Evolutionary conservation across 2,888 invertebrate species (phyloP).

Genomic region (Nezara viridula): DNA sequence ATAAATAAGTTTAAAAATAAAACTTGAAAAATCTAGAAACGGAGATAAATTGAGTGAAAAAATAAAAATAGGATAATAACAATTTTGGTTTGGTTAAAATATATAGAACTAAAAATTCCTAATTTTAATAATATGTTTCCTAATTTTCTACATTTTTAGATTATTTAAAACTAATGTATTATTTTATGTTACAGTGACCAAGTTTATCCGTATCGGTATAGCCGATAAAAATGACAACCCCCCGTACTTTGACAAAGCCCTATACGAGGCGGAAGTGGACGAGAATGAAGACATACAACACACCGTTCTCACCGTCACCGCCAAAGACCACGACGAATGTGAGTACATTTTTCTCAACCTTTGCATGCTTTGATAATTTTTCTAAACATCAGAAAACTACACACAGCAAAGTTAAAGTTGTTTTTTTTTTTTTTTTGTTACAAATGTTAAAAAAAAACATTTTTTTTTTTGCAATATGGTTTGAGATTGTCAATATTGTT

Average conservation of each 20-base stretch:
- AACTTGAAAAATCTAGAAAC: too few relatives aligned
- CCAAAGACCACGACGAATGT: slow-evolving; percentile 99
- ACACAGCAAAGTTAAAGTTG: not conserved
- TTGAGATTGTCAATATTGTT: too few relatives aligned
- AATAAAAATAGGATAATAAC: too few relatives aligned
- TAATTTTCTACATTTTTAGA: too few relatives aligned
- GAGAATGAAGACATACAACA: slow-evolving; percentile 98
- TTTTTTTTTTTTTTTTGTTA: not conserved
- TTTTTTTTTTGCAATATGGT: too few relatives aligned
- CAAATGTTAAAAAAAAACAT: not conserved
- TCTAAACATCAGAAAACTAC: too few relatives aligned
- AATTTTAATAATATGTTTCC: too few relatives aligned
- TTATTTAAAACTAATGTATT: slow-evolving; percentile 47
- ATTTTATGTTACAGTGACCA: slow-evolving; percentile 80
- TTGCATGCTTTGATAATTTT: not conserved
- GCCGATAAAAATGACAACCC: slow-evolving; percentile 99
- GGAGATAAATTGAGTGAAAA: too few relatives aligned
- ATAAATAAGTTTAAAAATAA: too few relatives aligned
- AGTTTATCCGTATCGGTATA: slow-evolving; percentile 97
- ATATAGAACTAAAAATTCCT: too few relatives aligned
- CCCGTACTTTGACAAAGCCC: slow-evolving; percentile 96
- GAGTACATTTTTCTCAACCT: slow-evolving; percentile 73
- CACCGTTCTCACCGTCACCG: slow-evolving; percentile 97
- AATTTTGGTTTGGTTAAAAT: too few relatives aligned
- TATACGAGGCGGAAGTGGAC: slow-evolving; percentile 97